Evolutionary conservation across 2,888 invertebrate genomes (phyloP).

Genomic region (Diaperis boleti): DNA sequence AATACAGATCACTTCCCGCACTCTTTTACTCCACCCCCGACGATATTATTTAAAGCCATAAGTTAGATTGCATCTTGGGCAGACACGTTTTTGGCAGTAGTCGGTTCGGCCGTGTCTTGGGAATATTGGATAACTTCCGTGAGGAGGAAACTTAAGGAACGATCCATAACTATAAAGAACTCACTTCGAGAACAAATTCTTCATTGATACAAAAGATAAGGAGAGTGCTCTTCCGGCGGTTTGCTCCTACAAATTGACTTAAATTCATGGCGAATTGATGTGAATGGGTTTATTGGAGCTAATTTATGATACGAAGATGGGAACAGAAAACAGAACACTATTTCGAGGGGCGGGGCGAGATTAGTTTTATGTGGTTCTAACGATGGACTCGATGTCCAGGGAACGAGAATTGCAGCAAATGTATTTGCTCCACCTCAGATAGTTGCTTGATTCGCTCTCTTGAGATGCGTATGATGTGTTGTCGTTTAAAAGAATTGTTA

Average conservation of each 20-base stretch:
- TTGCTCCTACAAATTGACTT: conserved; percentile 59
- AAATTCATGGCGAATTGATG: conserved; percentile 52
- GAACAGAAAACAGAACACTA: conserved; percentile 17
- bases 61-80: conserved; percentile 39
- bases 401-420: conserved; percentile 18
- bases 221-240: conserved; percentile 51
- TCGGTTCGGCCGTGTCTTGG: conserved; percentile 24
- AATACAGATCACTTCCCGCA: too few relatives aligned
- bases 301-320: conserved; percentile 44
- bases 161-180: conserved; percentile 56
- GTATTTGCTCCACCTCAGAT: background rate
- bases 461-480: background rate
- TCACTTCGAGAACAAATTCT: conserved; percentile 52
- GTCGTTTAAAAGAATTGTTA: background rate
- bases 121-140: conserved; percentile 56
- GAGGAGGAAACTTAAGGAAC: conserved; percentile 54
- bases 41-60: conserved; percentile 44
- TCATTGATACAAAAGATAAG: conserved; percentile 57
- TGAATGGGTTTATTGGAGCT: conserved; percentile 46
- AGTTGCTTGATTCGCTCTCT: background rate
- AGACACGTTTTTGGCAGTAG: conserved; percentile 50
- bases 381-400: conserved; percentile 14
- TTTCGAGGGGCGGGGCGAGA: background rate
- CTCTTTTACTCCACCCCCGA: background rate
- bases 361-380: conserved; percentile 9